A percentile compares a stretch with the other conserved stretches of the same genome.
Evolutionary conservation across 2,113 vertebrate genomes (phyloP).

Genomic region (Motacilla tschutschensis): DNA sequence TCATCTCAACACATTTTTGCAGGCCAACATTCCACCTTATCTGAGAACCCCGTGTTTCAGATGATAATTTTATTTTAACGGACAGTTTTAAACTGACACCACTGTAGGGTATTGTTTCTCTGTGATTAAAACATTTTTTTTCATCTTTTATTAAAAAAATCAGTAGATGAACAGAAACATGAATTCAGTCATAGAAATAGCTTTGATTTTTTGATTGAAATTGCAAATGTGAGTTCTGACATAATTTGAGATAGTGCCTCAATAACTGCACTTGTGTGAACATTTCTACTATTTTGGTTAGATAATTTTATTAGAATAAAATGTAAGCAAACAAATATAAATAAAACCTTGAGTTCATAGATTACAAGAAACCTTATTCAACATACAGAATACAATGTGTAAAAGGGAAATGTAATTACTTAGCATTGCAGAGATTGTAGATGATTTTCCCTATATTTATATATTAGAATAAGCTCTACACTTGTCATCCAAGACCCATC

Average conservation of each 20-base stretch:
- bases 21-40: neutral
- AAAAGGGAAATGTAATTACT: neutral
- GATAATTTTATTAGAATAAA: constrained; percentile 11
- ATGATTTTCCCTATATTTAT: neutral
- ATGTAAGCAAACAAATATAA: neutral
- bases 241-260: neutral
- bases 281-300: neutral
- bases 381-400: neutral
- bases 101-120: neutral
- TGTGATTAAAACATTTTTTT: neutral
- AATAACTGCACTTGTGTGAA: neutral
- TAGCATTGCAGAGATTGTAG: neutral
- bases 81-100: neutral
- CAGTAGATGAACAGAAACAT: neutral
- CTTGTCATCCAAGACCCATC: neutral
- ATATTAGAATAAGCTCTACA: neutral
- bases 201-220: constrained; percentile 26
- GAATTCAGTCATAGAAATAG: neutral
- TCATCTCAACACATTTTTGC: neutral
- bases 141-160: neutral
- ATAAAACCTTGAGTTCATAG: neutral
- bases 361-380: neutral
- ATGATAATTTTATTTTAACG: neutral
- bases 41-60: neutral
- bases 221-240: constrained; percentile 10